Conservation (phyloP, 2,113 vertebrate genomes). For the Sciurus niger region DNA sequence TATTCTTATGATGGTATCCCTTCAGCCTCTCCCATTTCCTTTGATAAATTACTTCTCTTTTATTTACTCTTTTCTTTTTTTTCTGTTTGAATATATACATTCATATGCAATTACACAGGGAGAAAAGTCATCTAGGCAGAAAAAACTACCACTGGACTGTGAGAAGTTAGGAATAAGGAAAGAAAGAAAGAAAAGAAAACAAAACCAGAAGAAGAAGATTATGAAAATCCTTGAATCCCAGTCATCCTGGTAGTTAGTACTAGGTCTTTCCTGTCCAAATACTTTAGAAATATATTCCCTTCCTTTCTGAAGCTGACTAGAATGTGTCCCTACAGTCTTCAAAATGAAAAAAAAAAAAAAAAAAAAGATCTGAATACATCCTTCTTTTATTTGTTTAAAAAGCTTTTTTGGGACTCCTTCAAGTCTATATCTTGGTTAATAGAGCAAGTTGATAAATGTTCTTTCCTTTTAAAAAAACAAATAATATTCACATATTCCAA, state of each 20-base stretch:
- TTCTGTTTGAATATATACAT: neutral
- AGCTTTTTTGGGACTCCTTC: neutral
- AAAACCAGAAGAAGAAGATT: neutral
- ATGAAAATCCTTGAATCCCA: neutral
- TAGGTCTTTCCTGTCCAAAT: neutral
- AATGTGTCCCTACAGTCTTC: neutral
- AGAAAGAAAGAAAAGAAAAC: neutral
- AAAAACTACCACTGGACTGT: neutral
- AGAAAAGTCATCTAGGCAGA: neutral
- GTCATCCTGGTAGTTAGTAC: neutral
- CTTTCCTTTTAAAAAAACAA: neutral
- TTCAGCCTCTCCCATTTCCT: neutral
- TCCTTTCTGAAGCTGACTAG: neutral
- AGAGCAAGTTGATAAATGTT: slow-evolving; percentile 14
- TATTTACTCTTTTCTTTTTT: neutral
- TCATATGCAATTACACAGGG: neutral
- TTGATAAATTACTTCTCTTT: neutral
- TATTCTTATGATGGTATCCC: neutral
- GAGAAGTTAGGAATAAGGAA: neutral
- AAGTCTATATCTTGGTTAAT: neutral
- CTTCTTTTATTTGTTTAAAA: slow-evolving; percentile 9
- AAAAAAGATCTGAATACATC: neutral
- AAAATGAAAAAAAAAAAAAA: neutral
- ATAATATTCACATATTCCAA: neutral
- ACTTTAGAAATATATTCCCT: neutral